Evolutionary conservation across 37 sponge, comb jelly and placozoan genomes (phyloP), one percentile per base, ranked within the genome.

Genomic region (Aplysina aerophoba): DNA sequence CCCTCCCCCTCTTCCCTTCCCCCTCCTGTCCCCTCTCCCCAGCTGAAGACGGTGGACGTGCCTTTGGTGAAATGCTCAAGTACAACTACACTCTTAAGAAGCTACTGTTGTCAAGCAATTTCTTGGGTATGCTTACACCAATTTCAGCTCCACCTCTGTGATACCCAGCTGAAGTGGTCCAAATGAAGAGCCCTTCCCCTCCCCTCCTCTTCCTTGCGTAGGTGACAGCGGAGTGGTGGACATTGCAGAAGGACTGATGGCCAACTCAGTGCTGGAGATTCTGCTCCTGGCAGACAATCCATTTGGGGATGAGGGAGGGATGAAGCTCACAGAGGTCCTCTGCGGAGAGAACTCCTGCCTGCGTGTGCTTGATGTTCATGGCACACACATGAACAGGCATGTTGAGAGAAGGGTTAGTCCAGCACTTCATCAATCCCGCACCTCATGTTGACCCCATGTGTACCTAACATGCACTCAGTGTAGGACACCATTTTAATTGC

Each of bases 271-370:
- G 28, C 92, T 96, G 50, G 94, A 93, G 59, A 89, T 85, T 79
- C 80, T 96, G 50, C 86, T 91, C 2, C 40, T 96, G 62, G 97
- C 94, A 12, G 94, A 93, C 74, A 96, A 93, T 56, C 94, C 97
- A 5, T 91, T 96, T 84, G 90, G 94, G 0, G 94, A 96, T 82
- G 97, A 96, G 82, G 94, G 94, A 12, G 92, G 89, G 36, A 38
- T 37, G 28, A 89, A 83, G 24, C 84, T 96, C 54, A 44, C 86
- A 0, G 61, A 57, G 30, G 88, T 85, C 2, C 87, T 96, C 41
- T 93, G 92, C 57, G 25, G 80, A 0, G 83, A 81, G 74, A 93
- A 93, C 83, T 61, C 73, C 25, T 78, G 92, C 19, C 86, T 93
- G 31, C 73, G 55, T 55, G 81, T 89, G 14, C 84, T 92, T 30